Base-by-base conservation (phyloP, 2,797 vertebrate species). In the Leptoclinus maculatus region DNA sequence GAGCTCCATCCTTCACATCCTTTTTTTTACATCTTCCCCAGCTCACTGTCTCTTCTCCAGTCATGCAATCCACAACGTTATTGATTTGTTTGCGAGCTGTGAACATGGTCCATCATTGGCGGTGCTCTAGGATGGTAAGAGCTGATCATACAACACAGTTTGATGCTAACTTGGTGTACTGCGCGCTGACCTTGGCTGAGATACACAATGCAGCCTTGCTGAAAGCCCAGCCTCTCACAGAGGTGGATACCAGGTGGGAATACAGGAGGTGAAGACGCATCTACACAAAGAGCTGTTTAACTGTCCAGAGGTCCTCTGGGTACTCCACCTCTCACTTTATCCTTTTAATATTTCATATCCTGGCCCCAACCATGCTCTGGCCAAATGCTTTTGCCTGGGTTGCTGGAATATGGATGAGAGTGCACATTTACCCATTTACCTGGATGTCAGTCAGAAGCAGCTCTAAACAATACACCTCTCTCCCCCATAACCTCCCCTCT, bases 341-440 rank as follows among this genome's bases (percentile, higher is more conserved):
- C 92, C 90, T 83, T 94, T 96, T 92, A 95, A 95, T 96, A 95
- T 96, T 96, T 96, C 92, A 96, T 95, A 91, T 86, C 83, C 83
- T 89, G 88, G 89, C 88, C 91, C 89, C 68, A 76, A 32, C 91
- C 81, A 67, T 29, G 76, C 86, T 88, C 88, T 76, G 89, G 87
- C 90, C 91, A 91, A 93, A 92, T 79, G 86, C 90, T 92, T 93
- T 90, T 78, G 83, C 88, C 90, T 69, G 82, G 87, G 83, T 84
- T 92, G 76, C 92, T 96, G 92, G 94, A 96, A 95, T 96, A 96
- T 95, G 93, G 93, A 96, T 96, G 94, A 96, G 93, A 80, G 87
- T 89, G 91, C 87, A 88, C 88, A 89, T 92, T 95, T 93, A 92
- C 88, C 93, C 93, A 91, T 95, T 95, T 95, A 96, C 93, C 94